Evolutionary conservation across 2,888 invertebrate genomes (phyloP), one percentile per base, ranked within the genome.

Genomic region (Cephus pygmeus): DNA sequence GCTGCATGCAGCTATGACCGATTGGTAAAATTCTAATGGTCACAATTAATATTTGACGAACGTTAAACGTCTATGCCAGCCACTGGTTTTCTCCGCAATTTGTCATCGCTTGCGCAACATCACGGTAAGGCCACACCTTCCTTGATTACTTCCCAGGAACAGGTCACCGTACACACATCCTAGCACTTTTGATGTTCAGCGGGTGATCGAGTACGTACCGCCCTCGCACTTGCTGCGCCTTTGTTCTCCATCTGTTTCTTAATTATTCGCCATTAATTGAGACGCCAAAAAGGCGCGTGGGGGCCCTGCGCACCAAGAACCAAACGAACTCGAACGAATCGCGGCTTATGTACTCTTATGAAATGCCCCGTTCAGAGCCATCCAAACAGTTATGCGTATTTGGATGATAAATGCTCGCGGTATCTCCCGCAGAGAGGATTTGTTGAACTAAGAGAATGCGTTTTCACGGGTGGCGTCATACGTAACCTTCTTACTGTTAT

Each of bases 51-150:
- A 56, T 56, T 56, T 56, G 23, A 56, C 23, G 56, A 23, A 56
- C 56, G 56, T 56, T 56, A 31, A 71, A 71, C 71, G 31, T 31
- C 71, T 12, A 33, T 31, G 23, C 71, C 71, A 71, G 78, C 78
- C 78, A 76, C 78, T 73, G 78, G 76, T 78, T 78, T 78, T 68
- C 75, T 76, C 40, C 23, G 15, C 73, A 78, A 78, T 78, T 78
- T 78, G 73, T 78, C 75, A 76, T 76, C 73, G 34, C 76, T 78
- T 69, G 56, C 73, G 78, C 34, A 78, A 77, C 71, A 31, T 40
- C 56, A 71, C 56, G 23, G 56, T 4, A 71, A 31, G 71, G 71
- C 71, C 77, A 77, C 77, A 77, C 77, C 77, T 77, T 71, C 71
- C 69, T 56, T 75, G 35, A 69, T 36, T 40, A 71, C 69, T 69